Conservation (phyloP, 2,797 vertebrate species). For the Haliaeetus albicilla region DNA sequence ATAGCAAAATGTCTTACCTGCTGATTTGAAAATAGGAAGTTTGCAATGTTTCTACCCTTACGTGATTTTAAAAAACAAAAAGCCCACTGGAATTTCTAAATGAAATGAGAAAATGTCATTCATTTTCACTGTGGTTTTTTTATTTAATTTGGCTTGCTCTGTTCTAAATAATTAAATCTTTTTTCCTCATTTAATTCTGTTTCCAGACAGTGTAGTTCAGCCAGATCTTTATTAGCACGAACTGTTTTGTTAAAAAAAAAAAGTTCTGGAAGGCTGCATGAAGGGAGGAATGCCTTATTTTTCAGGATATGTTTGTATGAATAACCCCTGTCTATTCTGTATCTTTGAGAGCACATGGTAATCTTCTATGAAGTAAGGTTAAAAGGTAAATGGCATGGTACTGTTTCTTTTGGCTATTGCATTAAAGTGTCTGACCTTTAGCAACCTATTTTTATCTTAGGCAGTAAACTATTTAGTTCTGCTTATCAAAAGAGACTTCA, state of each 20-base stretch:
- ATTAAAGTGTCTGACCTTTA: conserved; percentile 43
- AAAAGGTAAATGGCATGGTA: conserved; percentile 48
- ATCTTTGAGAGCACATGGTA: conserved; percentile 30
- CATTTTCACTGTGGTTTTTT: background rate
- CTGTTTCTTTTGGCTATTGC: conserved; percentile 56
- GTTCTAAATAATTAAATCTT: background rate
- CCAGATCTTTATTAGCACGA: conserved; percentile 15
- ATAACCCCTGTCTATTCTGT: conserved; percentile 15
- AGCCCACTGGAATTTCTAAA: background rate
- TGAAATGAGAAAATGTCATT: background rate
- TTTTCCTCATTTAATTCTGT: background rate
- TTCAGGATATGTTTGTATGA: conserved; percentile 45
- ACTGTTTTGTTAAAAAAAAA: background rate
- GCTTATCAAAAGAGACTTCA: conserved; percentile 62
- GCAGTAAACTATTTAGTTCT: conserved; percentile 53
- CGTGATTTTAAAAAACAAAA: background rate
- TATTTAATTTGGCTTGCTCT: background rate
- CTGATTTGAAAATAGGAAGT: background rate
- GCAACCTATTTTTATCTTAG: conserved; percentile 61
- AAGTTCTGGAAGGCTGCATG: background rate
- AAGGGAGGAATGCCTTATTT: conserved; percentile 37
- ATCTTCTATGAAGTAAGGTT: conserved; percentile 35
- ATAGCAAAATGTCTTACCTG: background rate
- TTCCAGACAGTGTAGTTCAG: background rate
- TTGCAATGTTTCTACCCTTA: background rate